These are phyloP conservation scores for Oscarella lobularis DNA, from an alignment of 37 sponge, comb jelly and placozoan genomes.

Conservation along the genomic window DNA sequence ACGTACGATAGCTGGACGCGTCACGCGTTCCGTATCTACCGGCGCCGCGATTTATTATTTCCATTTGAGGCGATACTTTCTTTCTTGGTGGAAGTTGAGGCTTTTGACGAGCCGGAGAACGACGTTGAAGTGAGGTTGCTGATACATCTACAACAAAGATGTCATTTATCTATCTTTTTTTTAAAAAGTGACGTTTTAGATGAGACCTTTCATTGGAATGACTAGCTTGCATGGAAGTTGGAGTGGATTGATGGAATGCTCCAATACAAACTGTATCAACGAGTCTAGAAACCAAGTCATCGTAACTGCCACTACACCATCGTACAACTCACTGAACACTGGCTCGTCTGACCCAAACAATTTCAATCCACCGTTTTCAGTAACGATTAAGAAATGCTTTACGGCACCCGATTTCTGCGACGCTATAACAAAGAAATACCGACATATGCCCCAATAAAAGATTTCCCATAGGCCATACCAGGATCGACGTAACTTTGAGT, in stretches of 20 bases:
- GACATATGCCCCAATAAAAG: neutral
- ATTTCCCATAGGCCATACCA: neutral
- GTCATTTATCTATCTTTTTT: too few relatives aligned
- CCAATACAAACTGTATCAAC: neutral
- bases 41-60: too few relatives aligned
- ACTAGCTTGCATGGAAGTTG: neutral
- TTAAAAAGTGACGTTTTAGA: too few relatives aligned
- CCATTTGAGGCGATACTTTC: too few relatives aligned
- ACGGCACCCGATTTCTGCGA: neutral
- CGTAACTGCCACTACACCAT: too few relatives aligned
- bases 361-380: neutral
- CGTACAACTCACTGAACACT: neutral
- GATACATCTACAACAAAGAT: too few relatives aligned
- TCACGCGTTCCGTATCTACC: too few relatives aligned
- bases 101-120: too few relatives aligned
- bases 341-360: neutral
- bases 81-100: too few relatives aligned
- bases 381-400: neutral
- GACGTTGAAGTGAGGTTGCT: too few relatives aligned
- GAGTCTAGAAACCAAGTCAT: too few relatives aligned
- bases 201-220: conserved; percentile 3
- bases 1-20: too few relatives aligned
- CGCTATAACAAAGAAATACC: neutral
- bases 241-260: neutral
- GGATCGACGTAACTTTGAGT: neutral